Evolutionary conservation across 2,113 vertebrate genomes (phyloP).

Genomic region (Ictidomys tridecemlineatus): DNA sequence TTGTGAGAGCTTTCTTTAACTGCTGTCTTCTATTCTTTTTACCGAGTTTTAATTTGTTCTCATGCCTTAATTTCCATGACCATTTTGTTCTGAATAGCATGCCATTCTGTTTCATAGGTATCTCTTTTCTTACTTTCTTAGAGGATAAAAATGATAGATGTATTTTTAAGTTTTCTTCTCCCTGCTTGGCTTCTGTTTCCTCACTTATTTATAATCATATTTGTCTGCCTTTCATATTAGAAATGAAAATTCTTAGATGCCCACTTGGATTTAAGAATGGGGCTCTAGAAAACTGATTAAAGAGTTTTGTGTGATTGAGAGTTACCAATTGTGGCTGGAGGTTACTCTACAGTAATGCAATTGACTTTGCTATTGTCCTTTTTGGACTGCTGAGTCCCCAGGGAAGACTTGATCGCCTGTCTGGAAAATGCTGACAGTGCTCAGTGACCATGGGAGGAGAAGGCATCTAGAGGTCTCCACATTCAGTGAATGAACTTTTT

Average conservation of each 20-base stretch:
- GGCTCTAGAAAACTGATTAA: background rate
- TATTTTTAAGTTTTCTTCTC: conserved; percentile 14
- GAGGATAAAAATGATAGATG: background rate
- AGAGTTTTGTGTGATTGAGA: background rate
- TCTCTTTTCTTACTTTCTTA: background rate
- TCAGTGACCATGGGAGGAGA: background rate
- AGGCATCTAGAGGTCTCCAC: background rate
- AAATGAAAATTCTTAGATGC: background rate
- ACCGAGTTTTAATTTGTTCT: background rate
- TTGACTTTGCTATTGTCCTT: background rate
- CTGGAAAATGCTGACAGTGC: background rate
- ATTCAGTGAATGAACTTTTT: background rate
- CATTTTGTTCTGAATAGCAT: background rate
- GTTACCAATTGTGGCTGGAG: background rate
- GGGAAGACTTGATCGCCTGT: background rate
- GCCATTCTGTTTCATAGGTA: background rate
- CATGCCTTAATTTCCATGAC: background rate
- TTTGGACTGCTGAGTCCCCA: background rate
- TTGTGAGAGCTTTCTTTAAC: conserved; percentile 22
- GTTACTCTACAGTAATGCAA: no score
- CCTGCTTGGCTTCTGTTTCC: background rate
- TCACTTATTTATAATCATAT: background rate
- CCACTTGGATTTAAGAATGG: background rate
- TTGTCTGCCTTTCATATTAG: background rate
- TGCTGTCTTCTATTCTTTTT: background rate